phyloP scores from a whole-genome alignment of 2,797 vertebrate species.

The Ibycter americanus region DNA sequence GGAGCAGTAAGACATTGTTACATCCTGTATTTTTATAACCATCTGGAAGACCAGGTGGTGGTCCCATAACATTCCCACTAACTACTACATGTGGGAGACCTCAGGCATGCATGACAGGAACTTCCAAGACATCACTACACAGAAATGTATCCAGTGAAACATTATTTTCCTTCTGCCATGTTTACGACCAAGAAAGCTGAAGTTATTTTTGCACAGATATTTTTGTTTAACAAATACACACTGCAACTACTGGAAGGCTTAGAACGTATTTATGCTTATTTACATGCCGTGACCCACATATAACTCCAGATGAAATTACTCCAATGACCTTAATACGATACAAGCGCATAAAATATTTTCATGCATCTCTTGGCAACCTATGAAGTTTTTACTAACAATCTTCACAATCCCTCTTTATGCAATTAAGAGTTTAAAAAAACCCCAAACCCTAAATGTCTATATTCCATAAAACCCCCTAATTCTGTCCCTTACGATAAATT shows the following conservation, averaged over 20 bases:
- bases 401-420: neutral
- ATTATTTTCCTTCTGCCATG: neutral
- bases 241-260: neutral
- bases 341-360: neutral
- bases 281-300: rapidly evolving
- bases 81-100: neutral
- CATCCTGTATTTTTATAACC: neutral
- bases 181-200: neutral
- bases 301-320: neutral
- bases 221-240: neutral
- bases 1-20: neutral
- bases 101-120: neutral
- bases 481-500: neutral
- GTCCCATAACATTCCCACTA: neutral
- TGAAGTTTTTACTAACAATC: neutral
- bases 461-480: neutral
- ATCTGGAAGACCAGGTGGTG: conserved; percentile 5
- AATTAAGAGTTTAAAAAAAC: neutral
- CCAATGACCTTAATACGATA: neutral
- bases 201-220: neutral
- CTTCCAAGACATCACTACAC: neutral
- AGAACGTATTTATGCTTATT: neutral
- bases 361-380: neutral
- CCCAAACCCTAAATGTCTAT: neutral
- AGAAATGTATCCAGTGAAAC: neutral